Conservation (phyloP, 2,113 vertebrate genomes). For the Mystacornis crossleyi region DNA sequence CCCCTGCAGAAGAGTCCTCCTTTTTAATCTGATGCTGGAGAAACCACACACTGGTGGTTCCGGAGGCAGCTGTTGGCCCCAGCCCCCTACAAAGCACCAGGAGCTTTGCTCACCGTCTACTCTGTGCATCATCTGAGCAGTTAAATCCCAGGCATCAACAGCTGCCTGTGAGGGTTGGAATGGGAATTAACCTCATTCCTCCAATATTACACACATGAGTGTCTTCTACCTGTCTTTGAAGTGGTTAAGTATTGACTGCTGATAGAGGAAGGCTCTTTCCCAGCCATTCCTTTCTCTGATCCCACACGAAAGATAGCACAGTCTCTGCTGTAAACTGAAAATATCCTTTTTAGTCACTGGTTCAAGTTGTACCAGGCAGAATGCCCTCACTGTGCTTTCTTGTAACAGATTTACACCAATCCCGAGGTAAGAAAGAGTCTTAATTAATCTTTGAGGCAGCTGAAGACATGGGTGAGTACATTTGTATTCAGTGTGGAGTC, state of each 20-base stretch:
- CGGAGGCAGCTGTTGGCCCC: background rate
- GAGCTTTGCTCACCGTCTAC: background rate
- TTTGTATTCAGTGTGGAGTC: conserved; percentile 46
- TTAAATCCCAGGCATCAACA: background rate
- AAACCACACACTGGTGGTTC: background rate
- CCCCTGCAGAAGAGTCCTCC: background rate
- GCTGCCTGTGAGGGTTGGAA: background rate
- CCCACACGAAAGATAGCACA: background rate
- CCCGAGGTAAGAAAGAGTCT: conserved; percentile 76
- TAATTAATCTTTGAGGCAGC: conserved; percentile 44
- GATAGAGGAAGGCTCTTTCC: conserved; percentile 4
- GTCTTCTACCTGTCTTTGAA: conserved; percentile 40
- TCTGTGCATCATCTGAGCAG: background rate
- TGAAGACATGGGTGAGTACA: conserved; percentile 53
- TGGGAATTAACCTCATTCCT: conserved; percentile 38
- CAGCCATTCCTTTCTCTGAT: background rate
- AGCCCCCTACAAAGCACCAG: background rate
- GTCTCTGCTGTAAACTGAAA: background rate
- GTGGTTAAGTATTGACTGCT: background rate
- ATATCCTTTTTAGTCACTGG: conserved; percentile 7
- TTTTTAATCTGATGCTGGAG: background rate
- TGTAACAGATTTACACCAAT: conserved; percentile 77
- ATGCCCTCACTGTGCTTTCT: conserved; percentile 65
- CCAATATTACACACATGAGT: background rate
- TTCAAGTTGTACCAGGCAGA: conserved; percentile 10